Evolutionary conservation across 2,888 invertebrate genomes (phyloP), one percentile per base, ranked within the genome.

Genomic region (Polyommatus iphigenia): DNA sequence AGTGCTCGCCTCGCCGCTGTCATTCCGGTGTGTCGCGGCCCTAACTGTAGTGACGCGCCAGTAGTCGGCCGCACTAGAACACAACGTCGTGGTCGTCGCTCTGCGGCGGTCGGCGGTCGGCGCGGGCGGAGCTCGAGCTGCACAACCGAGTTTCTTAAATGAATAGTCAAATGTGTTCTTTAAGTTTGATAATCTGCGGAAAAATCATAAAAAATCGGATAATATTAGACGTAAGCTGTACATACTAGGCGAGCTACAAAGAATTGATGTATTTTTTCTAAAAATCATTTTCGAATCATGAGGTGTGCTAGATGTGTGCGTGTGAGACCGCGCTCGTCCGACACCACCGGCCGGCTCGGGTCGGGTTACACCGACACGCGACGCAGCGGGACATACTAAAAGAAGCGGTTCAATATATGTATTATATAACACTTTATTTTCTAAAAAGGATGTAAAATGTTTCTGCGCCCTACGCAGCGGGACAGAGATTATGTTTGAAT

Each of bases 161-260:
- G 32, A 82, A 83, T 88, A 88, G 89, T 87, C 86, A 87, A 89
- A 87, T 88, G 87, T 88, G 86, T 87, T 88, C 85, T 85, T 83
- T 79, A 77, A 57, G 77, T 79, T 80, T 80, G 79, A 78, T 79
- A 81, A 81, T 79, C 76, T 78, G 73, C 78, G 67, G 77, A 78
- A 76, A 77, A 76, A 77, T 76, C 71, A 7, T 54, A 7, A 29
- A 54, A 75, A 75, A 29, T 73, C 29, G 29, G 72, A 59, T 77
- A 73, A 71, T 57, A 24, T 72, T 81, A 82, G 85, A 79, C 80
- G 82, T 89, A 89, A 87, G 87, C 84, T 86, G 86, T 85, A 85
- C 83, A 85, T 85, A 85, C 84, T 84, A 84, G 81, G 82, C 83
- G 81, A 82, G 81, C 76, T 82, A 81, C 80, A 79, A 82, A 79